Evolutionary conservation across 1,140 invertebrate genomes (phyloP), one percentile per base, ranked within the genome.

Genomic region (Potamilus streckersoni): DNA sequence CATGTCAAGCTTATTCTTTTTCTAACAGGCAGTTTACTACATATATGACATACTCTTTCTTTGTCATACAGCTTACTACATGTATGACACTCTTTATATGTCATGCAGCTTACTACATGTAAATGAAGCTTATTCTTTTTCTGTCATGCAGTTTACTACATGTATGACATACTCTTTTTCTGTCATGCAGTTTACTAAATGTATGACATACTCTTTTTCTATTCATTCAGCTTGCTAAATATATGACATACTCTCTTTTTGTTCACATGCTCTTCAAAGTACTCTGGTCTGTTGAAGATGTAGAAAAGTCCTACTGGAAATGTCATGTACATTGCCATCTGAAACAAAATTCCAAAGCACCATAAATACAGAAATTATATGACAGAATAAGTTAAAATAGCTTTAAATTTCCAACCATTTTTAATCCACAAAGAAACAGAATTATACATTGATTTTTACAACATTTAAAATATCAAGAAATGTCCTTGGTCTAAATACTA

Each of bases 251-350:
- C 84, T 83, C 93, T 94, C 60, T 92, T 93, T 76, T 94, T 92
- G 55, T 92, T 93, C 12, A 96, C 93, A 93, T 93, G 95, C 74
- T 94, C 92, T 86, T 96, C 95, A 88, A 95, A 96, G 84, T 94
- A 94, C 64, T 92, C 91, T 12, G 95, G 94, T 84, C 96, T 94
- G 88, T 97, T 96, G 84, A 96, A 96, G 77, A 93, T 92, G 87
- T 96, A 95, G 84, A 97, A 97, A 16, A 95, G 82, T 6, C 86
- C 91, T 8, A 97, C 95, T 0, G 96, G 96, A 88, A 97, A 97
- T 1, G 92, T 90, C 91, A 97, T 94, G 84, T 97, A 97, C 73
- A 96, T 84, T 38, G 92, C 92, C 95, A 97, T 96, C 90, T 85
- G 79, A 58, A 75, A 72, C 64, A 70, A 64, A 71, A 49, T 49